Evolutionary conservation across 2,888 invertebrate species (phyloP), one percentile per base, ranked within the genome.

Genomic region (Gibbula magus): DNA sequence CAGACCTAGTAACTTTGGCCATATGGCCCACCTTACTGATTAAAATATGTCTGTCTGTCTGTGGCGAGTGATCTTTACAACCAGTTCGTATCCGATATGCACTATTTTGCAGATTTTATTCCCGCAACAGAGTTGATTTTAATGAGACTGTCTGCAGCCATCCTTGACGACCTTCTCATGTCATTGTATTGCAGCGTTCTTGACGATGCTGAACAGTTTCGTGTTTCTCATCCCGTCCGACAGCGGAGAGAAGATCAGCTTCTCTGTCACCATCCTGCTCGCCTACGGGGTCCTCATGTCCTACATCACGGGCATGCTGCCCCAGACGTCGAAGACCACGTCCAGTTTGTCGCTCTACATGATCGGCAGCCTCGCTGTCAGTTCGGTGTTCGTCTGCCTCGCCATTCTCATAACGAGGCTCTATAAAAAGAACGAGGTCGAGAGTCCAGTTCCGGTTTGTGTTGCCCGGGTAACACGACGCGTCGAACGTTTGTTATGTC

Each of bases 191-290:
- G 0, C 53, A 20, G 35, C 54, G 13, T 20, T 74, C n/a, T 22
- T 78, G 16, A 25, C 78, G 20, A 18, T 78, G 8, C 78, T 78
- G 35, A 78, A 73, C 73, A 53, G 53, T 1, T 74, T 29, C 22
- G 78, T 78, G n/a, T 78, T 78, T 56, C 54, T 73, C 29, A 51
- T 78, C 32, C 78, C 78, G 13, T n/a, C 73, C n/a, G 39, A 52
- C 54, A 39, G 35, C 20, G 78, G 78, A 16, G 78, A 78, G 53
- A 78, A 78, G 56, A 53, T 78, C 18, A 53, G 70, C 39, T 78
- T 78, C 39, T 52, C 78, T 0, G 78, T 78, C 35, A 51, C 78
- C 32, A 52, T 78, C 35, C 73, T 78, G 20, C 73, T 78, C 20
- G 70, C 78, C 16, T 78, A 73, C 39, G 78, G 52, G 39, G 73